Conservation (phyloP, 2,797 vertebrate species). For the Pipistrellus pygmaeus region DNA sequence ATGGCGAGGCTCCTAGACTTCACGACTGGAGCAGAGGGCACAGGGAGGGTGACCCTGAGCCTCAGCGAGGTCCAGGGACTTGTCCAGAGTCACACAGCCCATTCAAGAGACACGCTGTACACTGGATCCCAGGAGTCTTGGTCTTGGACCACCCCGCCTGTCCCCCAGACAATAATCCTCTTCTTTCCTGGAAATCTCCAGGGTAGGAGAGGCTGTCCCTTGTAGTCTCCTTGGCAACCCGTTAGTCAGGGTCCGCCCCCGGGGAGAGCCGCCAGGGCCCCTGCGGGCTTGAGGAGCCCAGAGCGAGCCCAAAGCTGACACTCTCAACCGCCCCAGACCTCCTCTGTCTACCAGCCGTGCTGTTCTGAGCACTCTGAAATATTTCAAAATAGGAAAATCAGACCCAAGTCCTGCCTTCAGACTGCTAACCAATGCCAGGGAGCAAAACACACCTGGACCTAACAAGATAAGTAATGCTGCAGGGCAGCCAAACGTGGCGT, state of each 20-base stretch:
- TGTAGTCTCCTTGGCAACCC: neutral
- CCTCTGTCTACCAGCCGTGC: neutral
- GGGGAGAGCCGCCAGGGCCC: no score
- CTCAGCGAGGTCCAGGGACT: neutral
- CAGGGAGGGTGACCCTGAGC: neutral
- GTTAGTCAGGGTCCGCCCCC: accelerated
- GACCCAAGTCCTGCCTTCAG: neutral
- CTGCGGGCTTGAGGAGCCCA: neutral
- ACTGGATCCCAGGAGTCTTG: neutral
- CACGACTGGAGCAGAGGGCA: neutral
- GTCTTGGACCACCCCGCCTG: neutral
- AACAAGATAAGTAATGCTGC: neutral
- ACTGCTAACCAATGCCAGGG: neutral
- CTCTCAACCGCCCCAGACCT: neutral
- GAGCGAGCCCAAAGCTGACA: neutral
- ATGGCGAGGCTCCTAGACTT: neutral
- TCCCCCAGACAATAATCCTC: neutral
- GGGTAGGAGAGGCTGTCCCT: neutral
- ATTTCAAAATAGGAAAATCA: slow-evolving; percentile 14
- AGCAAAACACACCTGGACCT: neutral
- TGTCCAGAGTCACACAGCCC: neutral
- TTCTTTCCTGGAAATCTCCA: neutral
- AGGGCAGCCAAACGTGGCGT: neutral
- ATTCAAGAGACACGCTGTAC: neutral
- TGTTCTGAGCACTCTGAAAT: neutral